Evolutionary conservation across 2,113 vertebrate species (phyloP).

Genomic region (Lathamus discolor): DNA sequence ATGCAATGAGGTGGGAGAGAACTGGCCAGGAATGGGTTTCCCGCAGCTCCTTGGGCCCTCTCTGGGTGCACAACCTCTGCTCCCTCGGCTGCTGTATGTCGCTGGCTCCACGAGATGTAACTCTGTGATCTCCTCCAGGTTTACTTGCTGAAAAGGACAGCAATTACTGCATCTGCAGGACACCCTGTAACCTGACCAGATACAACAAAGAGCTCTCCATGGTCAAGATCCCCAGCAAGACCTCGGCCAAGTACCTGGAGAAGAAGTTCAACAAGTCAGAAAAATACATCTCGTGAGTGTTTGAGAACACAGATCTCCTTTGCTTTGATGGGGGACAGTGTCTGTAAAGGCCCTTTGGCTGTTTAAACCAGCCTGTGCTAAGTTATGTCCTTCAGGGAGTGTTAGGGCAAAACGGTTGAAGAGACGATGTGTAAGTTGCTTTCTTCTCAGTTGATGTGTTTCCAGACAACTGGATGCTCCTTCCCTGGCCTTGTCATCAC

Average conservation of each 20-base stretch:
- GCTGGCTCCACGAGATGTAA: background rate
- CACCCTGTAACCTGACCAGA: slow-evolving; percentile 95
- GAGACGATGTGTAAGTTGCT: background rate
- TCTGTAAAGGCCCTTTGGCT: background rate
- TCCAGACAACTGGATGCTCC: background rate
- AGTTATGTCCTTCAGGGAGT: background rate
- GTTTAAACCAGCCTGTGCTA: background rate
- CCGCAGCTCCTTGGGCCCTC: background rate
- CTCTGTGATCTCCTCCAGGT: slow-evolving; percentile 71
- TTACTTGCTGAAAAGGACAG: slow-evolving; percentile 91
- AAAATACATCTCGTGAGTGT: slow-evolving; percentile 94
- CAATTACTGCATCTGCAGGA: slow-evolving; percentile 92
- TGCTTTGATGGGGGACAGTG: background rate
- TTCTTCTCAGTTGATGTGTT: background rate
- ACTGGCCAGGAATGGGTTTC: background rate
- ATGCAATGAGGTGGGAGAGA: background rate
- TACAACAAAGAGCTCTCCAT: slow-evolving; percentile 99
- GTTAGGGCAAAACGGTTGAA: background rate
- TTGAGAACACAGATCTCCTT: background rate
- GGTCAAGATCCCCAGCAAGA: slow-evolving; percentile 99
- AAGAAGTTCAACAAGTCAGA: slow-evolving; percentile 99
- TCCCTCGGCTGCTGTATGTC: background rate
- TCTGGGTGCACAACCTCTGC: background rate
- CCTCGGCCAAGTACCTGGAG: slow-evolving; percentile 96
- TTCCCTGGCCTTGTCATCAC: background rate